Evolutionary conservation across 2,797 vertebrate species (phyloP).

Genomic region (Heliangelus exortis): DNA sequence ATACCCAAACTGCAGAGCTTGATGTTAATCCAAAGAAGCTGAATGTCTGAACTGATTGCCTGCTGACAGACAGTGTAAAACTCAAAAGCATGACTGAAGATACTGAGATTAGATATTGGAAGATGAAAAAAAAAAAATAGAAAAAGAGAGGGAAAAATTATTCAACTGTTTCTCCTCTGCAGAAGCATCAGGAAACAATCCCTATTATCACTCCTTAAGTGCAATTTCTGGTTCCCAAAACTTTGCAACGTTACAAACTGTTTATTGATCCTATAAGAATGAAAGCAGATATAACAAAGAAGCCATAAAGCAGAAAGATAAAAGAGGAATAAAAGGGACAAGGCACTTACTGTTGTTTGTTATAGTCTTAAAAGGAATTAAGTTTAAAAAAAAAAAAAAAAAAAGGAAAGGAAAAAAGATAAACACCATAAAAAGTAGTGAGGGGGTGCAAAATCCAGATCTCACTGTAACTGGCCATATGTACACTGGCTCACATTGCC

Average conservation of each 20-base stretch:
- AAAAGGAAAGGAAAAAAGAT: not conserved
- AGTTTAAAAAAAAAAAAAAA: not conserved
- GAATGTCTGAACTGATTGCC: slow-evolving; percentile 37
- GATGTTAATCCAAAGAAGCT: slow-evolving; percentile 41
- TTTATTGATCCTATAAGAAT: slow-evolving; percentile 58
- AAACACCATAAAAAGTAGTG: not conserved
- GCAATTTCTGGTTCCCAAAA: slow-evolving; percentile 41
- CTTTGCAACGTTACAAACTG: slow-evolving; percentile 28
- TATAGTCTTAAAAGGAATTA: slow-evolving; percentile 52
- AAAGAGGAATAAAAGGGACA: slow-evolving; percentile 65
- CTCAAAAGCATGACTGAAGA: slow-evolving; percentile 53
- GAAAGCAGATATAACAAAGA: slow-evolving; percentile 41
- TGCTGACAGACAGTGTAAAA: slow-evolving; percentile 54
- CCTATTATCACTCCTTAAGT: not conserved
- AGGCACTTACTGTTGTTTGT: slow-evolving; percentile 47
- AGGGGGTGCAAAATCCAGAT: not conserved
- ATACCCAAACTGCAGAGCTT: slow-evolving; percentile 39
- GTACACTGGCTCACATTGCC: not conserved
- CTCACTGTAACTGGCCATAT: not conserved
- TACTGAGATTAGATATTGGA: slow-evolving; percentile 45
- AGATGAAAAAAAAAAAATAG: rapidly evolving
- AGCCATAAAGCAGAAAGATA: slow-evolving; percentile 57
- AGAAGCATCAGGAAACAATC: slow-evolving; percentile 5
- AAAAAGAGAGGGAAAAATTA: not conserved
- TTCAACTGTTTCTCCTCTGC: not conserved